Conservation (phyloP, 2,797 vertebrate genomes). For the Clamator glandarius region DNA sequence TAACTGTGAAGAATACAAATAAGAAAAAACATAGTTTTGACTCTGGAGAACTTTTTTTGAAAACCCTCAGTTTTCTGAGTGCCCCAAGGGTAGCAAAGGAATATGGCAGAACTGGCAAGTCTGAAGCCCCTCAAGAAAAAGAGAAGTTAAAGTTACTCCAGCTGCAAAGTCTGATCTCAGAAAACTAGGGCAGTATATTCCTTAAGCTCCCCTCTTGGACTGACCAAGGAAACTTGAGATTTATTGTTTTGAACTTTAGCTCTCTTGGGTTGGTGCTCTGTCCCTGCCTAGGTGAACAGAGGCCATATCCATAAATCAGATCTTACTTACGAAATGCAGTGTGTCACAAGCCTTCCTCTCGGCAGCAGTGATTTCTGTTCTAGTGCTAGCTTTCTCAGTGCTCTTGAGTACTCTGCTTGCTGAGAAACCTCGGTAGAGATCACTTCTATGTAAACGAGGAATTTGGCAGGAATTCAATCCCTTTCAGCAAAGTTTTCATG, state of each 20-base stretch:
- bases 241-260: slow-evolving; percentile 60
- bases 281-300: slow-evolving; percentile 42
- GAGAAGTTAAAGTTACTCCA: slow-evolving; percentile 2
- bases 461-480: slow-evolving; percentile 56
- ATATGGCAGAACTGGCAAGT: not conserved
- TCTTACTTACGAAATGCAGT: not conserved
- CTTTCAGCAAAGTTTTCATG: slow-evolving; percentile 40
- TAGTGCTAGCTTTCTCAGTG: not conserved
- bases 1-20: not conserved
- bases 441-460: slow-evolving; percentile 35
- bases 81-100: not conserved
- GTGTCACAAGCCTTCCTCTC: not conserved
- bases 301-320: slow-evolving; percentile 40
- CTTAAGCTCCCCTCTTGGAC: not conserved
- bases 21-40: not conserved
- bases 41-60: not conserved
- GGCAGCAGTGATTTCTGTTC: not conserved
- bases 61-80: not conserved
- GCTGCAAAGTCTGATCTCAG: slow-evolving; percentile 23
- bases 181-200: slow-evolving; percentile 50
- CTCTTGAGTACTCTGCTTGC: not conserved
- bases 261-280: slow-evolving; percentile 16
- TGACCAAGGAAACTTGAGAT: slow-evolving; percentile 58
- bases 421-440: not conserved
- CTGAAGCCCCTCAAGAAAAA: not conserved